These are phyloP conservation scores for Rhabditoides inermis DNA, from an alignment of 2,888 invertebrate genomes.

Conservation along the genomic window DNA sequence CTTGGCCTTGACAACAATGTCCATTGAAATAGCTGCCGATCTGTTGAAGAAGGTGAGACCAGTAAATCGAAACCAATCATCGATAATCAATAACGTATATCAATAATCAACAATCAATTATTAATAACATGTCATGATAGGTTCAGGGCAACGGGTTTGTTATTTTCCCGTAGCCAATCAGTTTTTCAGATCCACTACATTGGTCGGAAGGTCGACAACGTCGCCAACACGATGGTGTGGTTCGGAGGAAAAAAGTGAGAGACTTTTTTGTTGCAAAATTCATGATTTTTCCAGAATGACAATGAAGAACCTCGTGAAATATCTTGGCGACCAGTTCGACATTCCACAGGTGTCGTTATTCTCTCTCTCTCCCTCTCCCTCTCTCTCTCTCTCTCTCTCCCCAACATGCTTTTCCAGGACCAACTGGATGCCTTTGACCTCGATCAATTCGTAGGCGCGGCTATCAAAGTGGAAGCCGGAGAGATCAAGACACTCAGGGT, in stretches of 20 bases:
- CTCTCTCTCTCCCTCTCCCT: too few relatives aligned
- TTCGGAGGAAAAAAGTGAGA: conserved; percentile 47
- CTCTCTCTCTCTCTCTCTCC: too few relatives aligned
- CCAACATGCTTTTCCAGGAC: too few relatives aligned
- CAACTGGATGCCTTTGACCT: conserved; percentile 39
- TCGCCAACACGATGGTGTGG: conserved; percentile 42
- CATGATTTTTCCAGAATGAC: conserved; percentile 33
- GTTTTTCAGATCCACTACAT: conserved; percentile 46
- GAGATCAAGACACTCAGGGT: conserved; percentile 32
- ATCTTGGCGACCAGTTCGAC: conserved; percentile 47
- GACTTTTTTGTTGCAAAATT: neutral
- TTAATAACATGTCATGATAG: too few relatives aligned
- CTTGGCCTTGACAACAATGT: conserved; percentile 44
- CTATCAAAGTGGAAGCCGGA: conserved; percentile 44
- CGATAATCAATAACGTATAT: too few relatives aligned
- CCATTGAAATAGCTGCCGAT: conserved; percentile 44
- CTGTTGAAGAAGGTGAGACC: conserved; percentile 38
- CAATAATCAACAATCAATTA: too few relatives aligned
- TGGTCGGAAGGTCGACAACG: conserved; percentile 46
- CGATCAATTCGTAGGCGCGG: conserved; percentile 45
- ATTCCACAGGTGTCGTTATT: too few relatives aligned
- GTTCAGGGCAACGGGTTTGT: too few relatives aligned
- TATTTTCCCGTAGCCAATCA: too few relatives aligned
- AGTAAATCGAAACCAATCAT: too few relatives aligned
- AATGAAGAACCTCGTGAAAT: conserved; percentile 43